Evolutionary conservation across 64 coral and sea anemone species (phyloP).

Genomic region (Stylophora pistillata): DNA sequence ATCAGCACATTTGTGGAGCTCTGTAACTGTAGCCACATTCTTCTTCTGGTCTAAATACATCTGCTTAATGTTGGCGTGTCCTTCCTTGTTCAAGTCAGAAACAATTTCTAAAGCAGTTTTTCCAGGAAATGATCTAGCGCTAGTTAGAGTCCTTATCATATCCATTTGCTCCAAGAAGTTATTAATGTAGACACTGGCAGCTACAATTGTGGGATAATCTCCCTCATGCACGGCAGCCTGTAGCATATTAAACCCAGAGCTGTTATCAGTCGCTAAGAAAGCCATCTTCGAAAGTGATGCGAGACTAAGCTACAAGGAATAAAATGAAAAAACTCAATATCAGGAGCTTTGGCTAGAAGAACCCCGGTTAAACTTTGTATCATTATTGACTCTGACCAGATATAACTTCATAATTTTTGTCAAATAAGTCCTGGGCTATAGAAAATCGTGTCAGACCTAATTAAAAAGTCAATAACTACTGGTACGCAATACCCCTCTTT

Average conservation of each 20-base stretch:
- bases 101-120: not conserved
- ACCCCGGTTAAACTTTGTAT: too few species aligned
- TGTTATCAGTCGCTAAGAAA: not conserved
- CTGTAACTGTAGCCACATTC: not conserved
- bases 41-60: not conserved
- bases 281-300: slow-evolving; percentile 2
- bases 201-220: not conserved
- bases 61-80: not conserved
- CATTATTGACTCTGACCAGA: too few species aligned
- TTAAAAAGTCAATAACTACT: too few species aligned
- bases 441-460: too few species aligned
- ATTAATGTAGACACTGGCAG: not conserved
- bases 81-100: not conserved
- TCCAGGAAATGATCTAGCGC: not conserved
- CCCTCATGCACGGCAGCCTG: not conserved
- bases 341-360: too few species aligned
- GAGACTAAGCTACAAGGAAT: not conserved
- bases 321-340: not conserved
- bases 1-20: slow-evolving; percentile 3
- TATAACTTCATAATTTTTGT: too few species aligned
- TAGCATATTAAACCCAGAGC: slow-evolving; percentile 4
- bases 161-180: not conserved
- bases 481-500: too few species aligned
- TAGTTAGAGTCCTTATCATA: not conserved
- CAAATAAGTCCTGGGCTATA: too few species aligned